Evolutionary conservation across 2,113 vertebrate species (phyloP).

Genomic region (Cervus canadensis): DNA sequence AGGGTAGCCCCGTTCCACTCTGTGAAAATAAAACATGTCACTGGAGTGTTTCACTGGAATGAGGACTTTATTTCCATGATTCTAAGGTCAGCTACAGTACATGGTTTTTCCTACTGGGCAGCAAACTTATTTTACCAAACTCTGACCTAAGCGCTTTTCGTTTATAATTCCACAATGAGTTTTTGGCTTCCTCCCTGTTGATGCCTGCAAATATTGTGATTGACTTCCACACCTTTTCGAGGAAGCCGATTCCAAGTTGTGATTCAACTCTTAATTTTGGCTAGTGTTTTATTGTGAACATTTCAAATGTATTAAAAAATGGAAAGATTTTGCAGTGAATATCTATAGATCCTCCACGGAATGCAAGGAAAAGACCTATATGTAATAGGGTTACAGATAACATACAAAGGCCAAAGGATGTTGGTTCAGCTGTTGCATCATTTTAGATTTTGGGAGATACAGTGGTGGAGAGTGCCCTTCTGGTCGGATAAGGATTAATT

Average conservation of each 20-base stretch:
- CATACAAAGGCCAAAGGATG: conserved; percentile 69
- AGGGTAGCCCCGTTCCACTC: conserved; percentile 20
- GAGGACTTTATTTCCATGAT: conserved; percentile 63
- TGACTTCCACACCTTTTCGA: conserved; percentile 21
- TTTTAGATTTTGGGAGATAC: conserved; percentile 64
- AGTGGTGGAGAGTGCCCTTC: conserved; percentile 44
- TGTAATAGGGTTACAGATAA: conserved; percentile 73
- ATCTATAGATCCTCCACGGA: conserved; percentile 1
- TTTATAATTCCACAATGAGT: conserved; percentile 36
- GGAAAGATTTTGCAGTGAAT: background rate
- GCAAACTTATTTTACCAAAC: conserved; percentile 29
- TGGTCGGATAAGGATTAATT: background rate
- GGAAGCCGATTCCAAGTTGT: conserved; percentile 46
- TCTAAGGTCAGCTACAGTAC: conserved; percentile 46
- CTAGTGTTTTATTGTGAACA: conserved; percentile 41
- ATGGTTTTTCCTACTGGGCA: conserved; percentile 49
- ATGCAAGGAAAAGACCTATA: conserved; percentile 65
- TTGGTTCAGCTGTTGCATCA: conserved; percentile 54
- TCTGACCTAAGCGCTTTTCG: conserved; percentile 49
- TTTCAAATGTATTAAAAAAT: background rate
- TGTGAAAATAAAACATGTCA: conserved; percentile 61
- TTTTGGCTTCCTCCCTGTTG: background rate
- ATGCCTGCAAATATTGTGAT: conserved; percentile 6
- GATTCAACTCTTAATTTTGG: conserved; percentile 66
- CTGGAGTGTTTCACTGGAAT: conserved; percentile 37